Base-by-base conservation (phyloP, 1,140 invertebrate genomes). In the Macrosteles quadrilineatus region DNA sequence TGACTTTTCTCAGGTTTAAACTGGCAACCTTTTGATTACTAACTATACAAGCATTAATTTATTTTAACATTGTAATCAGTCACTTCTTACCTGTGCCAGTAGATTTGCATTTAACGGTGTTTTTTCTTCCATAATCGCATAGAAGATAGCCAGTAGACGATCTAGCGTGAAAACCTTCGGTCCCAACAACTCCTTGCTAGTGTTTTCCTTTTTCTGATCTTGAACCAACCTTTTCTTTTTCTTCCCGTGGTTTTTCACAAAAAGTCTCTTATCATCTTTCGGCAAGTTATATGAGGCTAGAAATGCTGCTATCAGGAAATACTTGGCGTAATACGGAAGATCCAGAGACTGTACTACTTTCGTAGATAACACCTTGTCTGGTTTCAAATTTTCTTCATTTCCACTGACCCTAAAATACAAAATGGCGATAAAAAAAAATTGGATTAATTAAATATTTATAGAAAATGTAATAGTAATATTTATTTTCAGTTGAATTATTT, bases 281-380 rank as follows among this genome's bases (percentile, higher is more conserved):
- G 89, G 85, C 0, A 93, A 91, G 81, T 96, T 96, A 75, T 96
- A 93, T 25, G 94, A 97, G 0, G 95, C 95, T 68, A 97, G 81
- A 79, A 94, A 97, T 6, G 93, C 90, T 25, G 95, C 92, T 29
- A 97, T 92, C 2, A 97, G 80, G 36, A 97, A 83, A 79, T 88
- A 96, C 79, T 96, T 96, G 0, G 91, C 90, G 80, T 94, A 96
- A 77, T 88, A 95, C 0, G 94, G 95, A 3, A 97, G 81, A 78
- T 97, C 94, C 62, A 91, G 84, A 3, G 86, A 85, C 74, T 87
- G 80, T 29, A 83, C 83, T 59, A 81, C 83, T 63, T 83, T 86
- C 4, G 84, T 85, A 50, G 79, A 55, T 31, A 71, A 57, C 31
- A 73, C 21, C 12, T 70, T 45, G 50, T 75, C 68, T 45, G 64